These are phyloP conservation scores for Apeira syringaria DNA, from an alignment of 2,888 invertebrate species.

Conservation along the genomic window DNA sequence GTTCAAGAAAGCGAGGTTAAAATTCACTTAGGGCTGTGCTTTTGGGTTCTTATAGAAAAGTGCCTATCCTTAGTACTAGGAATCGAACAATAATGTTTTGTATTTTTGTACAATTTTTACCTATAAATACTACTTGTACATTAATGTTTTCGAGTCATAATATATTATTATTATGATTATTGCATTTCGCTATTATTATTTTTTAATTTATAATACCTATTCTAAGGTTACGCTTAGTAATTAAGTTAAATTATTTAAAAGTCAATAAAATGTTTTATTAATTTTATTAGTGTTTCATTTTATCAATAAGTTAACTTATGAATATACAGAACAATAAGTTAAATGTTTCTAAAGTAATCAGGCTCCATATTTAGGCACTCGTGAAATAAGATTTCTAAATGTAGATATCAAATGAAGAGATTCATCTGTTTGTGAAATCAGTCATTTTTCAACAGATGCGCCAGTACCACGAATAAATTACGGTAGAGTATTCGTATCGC, in stretches of 20 bases:
- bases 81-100: slow-evolving; percentile 29
- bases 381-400: no score
- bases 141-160: slow-evolving; percentile 39
- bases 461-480: no score
- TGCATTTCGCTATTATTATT: slow-evolving; percentile 65
- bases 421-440: no score
- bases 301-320: slow-evolving; percentile 33
- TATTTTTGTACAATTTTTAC: slow-evolving; percentile 31
- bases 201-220: slow-evolving; percentile 61
- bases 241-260: slow-evolving; percentile 81
- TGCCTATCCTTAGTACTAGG: slow-evolving; percentile 19
- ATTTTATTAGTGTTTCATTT: slow-evolving; percentile 49
- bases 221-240: slow-evolving; percentile 75
- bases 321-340: no score
- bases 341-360: no score
- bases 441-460: no score
- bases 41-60: slow-evolving; percentile 20
- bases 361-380: no score
- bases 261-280: slow-evolving; percentile 81
- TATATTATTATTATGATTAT: slow-evolving; percentile 45
- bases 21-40: slow-evolving; percentile 43
- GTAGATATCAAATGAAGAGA: no score
- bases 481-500: no score
- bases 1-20: no score
- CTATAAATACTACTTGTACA: slow-evolving; percentile 17